Percentiles rank a stretch among this genome's conserved stretches.
phyloP scores from a whole-genome alignment of 1,140 invertebrate genomes.

The Dinoponera quadriceps region DNA sequence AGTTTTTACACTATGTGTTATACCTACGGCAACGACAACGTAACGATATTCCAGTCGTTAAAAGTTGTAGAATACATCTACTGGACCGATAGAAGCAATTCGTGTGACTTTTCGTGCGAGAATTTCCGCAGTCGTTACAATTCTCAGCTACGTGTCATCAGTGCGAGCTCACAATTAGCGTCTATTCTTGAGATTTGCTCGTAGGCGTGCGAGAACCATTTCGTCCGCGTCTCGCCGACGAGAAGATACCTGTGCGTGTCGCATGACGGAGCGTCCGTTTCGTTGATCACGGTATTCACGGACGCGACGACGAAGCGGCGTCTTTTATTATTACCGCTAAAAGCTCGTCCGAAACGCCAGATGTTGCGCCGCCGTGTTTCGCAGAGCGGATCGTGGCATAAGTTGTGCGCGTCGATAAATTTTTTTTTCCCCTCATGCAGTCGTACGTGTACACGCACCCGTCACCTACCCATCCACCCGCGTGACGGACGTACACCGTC shows the following conservation, averaged over 20 bases:
- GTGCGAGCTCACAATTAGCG: too few relatives aligned
- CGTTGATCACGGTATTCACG: neutral
- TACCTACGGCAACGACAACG: too few relatives aligned
- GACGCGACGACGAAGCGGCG: neutral
- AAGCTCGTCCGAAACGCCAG: constrained; percentile 8
- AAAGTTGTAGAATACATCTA: too few relatives aligned
- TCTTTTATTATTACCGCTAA: neutral
- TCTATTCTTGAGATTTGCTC: neutral
- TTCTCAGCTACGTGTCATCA: too few relatives aligned
- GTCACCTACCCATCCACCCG: neutral
- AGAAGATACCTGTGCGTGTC: neutral
- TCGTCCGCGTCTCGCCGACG: neutral
- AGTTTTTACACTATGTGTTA: too few relatives aligned
- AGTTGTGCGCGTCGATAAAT: constrained; percentile 16
- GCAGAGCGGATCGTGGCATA: constrained; percentile 15
- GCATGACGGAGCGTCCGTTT: neutral
- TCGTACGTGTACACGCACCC: too few relatives aligned
- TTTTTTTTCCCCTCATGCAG: constrained; percentile 8
- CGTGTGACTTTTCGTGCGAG: too few relatives aligned
- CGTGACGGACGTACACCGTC: neutral
- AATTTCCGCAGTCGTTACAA: too few relatives aligned
- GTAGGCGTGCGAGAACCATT: neutral
- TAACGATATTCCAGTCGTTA: too few relatives aligned
- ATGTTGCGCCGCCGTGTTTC: constrained; percentile 27
- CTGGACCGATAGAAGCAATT: too few relatives aligned